Percentiles rank a stretch among this genome's conserved stretches.
Evolutionary conservation across 2,113 vertebrate species (phyloP).

Genomic region (Romanogobio albipinnatus): DNA sequence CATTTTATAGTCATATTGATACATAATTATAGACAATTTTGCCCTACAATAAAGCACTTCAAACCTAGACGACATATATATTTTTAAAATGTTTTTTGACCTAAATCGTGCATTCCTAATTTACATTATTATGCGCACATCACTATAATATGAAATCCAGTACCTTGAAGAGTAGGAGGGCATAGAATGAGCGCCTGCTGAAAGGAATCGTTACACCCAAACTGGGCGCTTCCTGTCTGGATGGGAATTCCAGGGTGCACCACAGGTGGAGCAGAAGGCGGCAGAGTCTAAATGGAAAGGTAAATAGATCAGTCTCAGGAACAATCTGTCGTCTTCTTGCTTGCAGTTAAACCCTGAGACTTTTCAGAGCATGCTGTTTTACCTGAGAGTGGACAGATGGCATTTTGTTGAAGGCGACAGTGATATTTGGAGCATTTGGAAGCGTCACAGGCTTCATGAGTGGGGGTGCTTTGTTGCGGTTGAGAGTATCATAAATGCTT

Average conservation of each 20-base stretch:
- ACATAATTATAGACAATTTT: too few relatives aligned
- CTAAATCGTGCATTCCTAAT: neutral
- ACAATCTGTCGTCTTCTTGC: neutral
- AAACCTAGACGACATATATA: too few relatives aligned
- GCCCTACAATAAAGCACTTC: too few relatives aligned
- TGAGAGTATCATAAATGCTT: constrained; percentile 82
- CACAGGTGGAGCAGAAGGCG: constrained; percentile 86
- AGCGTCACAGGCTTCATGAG: constrained; percentile 85
- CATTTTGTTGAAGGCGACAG: constrained; percentile 89
- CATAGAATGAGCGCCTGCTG: constrained; percentile 93
- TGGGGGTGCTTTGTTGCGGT: constrained; percentile 89
- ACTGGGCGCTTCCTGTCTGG: constrained; percentile 88
- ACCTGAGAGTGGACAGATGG: constrained; percentile 89
- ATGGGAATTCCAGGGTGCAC: constrained; percentile 92
- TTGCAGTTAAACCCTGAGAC: neutral
- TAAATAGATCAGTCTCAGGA: neutral
- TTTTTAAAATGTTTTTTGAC: neutral
- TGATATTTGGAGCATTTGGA: constrained; percentile 77
- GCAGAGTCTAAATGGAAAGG: constrained; percentile 75
- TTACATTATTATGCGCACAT: neutral
- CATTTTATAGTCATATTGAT: neutral
- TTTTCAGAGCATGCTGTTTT: neutral
- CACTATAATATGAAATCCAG: neutral
- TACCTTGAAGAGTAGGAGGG: constrained; percentile 91
- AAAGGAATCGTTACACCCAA: constrained; percentile 93